Conservation (phyloP, 2,888 invertebrate species). For the Parthenolecanium corni region DNA sequence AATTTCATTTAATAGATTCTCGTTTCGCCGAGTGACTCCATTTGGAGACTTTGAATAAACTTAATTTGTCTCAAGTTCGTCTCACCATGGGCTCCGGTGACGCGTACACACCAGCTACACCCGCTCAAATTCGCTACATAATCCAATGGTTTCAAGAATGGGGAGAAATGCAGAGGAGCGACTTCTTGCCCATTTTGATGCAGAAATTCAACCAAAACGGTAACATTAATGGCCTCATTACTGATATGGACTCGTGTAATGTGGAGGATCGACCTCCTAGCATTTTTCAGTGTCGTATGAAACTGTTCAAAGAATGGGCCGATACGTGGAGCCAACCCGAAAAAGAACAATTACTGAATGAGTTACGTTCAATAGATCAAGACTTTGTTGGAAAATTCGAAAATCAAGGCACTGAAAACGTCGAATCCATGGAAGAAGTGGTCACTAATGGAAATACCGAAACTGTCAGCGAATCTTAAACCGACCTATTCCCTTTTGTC, state of each 20-base stretch:
- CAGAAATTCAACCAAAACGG: slow-evolving; percentile 50
- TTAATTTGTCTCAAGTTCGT: too few relatives aligned
- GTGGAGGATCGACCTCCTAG: slow-evolving; percentile 61
- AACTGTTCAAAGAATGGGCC: slow-evolving; percentile 75
- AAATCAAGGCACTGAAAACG: slow-evolving; percentile 32
- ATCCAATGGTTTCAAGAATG: slow-evolving; percentile 81
- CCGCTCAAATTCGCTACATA: slow-evolving; percentile 68
- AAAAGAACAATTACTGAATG: slow-evolving; percentile 54
- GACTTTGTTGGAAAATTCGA: slow-evolving; percentile 56
- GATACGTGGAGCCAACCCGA: slow-evolving; percentile 64
- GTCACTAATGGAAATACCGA: slow-evolving; percentile 15
- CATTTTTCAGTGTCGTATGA: slow-evolving; percentile 71
- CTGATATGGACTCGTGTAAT: slow-evolving; percentile 53
- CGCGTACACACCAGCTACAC: slow-evolving; percentile 42
- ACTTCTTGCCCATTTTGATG: slow-evolving; percentile 65
- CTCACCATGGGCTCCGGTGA: slow-evolving; percentile 32
- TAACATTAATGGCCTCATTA: slow-evolving; percentile 61
- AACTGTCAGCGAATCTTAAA: slow-evolving; percentile 1
- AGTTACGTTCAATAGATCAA: slow-evolving; percentile 58
- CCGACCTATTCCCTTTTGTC: background rate
- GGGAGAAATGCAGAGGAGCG: slow-evolving; percentile 75
- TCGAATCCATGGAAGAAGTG: background rate
- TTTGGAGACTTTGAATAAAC: too few relatives aligned
- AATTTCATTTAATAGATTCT: too few relatives aligned
- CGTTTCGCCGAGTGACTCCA: too few relatives aligned